phyloP scores from a whole-genome alignment of 2,888 invertebrate species.

The Galerucella calmariensis region DNA sequence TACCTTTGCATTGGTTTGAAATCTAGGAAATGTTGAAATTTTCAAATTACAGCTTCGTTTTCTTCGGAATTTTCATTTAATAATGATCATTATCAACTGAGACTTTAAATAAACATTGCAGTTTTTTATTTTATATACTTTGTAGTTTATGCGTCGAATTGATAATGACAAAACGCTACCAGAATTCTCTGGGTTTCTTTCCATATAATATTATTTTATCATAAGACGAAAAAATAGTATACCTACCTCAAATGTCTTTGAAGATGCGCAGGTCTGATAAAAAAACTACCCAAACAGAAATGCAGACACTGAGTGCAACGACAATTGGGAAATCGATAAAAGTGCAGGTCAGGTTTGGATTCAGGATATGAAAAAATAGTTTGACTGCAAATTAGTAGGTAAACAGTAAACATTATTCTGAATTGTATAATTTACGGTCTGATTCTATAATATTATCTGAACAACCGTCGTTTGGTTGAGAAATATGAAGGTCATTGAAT shows the following conservation, averaged over 20 bases:
- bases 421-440: not conserved
- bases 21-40: too few relatives aligned
- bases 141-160: too few relatives aligned
- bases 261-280: constrained; percentile 46
- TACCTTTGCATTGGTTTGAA: too few relatives aligned
- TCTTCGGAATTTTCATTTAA: too few relatives aligned
- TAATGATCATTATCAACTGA: not conserved
- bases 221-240: constrained; percentile 16
- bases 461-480: too few relatives aligned
- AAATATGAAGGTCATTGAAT: too few relatives aligned
- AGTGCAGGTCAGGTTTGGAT: constrained; percentile 57
- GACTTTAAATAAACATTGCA: not conserved
- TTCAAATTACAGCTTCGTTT: too few relatives aligned
- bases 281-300: constrained; percentile 52
- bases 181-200: not conserved
- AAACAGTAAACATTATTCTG: not conserved
- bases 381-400: not conserved
- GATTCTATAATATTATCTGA: too few relatives aligned
- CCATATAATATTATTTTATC: constrained; percentile 6
- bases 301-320: constrained; percentile 53
- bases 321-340: constrained; percentile 57
- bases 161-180: not conserved
- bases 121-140: not conserved
- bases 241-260: constrained; percentile 34
- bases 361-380: constrained; percentile 24